Evolutionary conservation across 2,888 invertebrate species (phyloP), one percentile per base, ranked within the genome.

Genomic region (Coelinius sp.): DNA sequence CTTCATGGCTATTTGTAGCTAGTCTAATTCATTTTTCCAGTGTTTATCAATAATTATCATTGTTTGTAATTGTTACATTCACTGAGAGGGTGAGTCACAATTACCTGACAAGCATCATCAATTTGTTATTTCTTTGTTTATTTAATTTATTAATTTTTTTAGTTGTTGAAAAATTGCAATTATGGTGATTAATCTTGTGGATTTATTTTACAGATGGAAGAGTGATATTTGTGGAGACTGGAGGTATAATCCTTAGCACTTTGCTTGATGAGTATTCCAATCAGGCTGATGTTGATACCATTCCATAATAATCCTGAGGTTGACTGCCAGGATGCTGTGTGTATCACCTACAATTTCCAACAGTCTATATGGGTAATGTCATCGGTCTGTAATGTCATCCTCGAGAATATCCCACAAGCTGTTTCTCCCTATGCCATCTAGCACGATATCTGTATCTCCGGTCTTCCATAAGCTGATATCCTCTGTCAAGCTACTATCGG

Each of bases 311-410:
- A 67, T 67, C 24, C 31, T 67, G 67, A 67, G 67, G 67, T 67
- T 67, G 52, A 62, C 52, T 52, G 35, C 38, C 17, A 59, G 62
- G 65, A 64, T 38, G 6, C 46, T 62, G 52, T 49, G 63, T 73
- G 41, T 71, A 68, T 73, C 74, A 68, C 63, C 62, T 76, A 73
- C 52, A 64, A 69, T 76, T 75, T 81, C 80, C 74, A 62, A 77
- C 74, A 73, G 77, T 79, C 75, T 75, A 70, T 70, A 69, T 71
- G 73, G 77, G 81, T 83, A 83, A 83, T 79, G 80, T 80, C 81
- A 81, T 83, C 77, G 81, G 82, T 79, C 80, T 83, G 80, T 82
- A 82, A 83, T 79, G 79, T 80, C 81, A 82, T 81, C 78, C 80
- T 70, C 70, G 53, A 35, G 52, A 64, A 68, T 64, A 65, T 49